Evolutionary conservation across 1,140 invertebrate species (phyloP).

Genomic region (Pogonognathellus flavescens): DNA sequence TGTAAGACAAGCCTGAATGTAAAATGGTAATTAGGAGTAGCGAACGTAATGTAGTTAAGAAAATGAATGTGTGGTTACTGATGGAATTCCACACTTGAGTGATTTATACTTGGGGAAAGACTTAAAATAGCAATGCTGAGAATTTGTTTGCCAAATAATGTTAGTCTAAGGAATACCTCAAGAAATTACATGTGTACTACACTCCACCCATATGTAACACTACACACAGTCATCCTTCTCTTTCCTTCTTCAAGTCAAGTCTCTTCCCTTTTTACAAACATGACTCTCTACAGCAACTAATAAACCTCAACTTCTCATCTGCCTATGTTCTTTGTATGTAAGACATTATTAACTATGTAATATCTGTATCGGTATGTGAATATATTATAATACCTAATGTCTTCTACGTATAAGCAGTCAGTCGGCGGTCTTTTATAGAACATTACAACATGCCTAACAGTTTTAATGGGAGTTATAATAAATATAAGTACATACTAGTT

Average conservation of each 20-base stretch:
- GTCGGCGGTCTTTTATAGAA: too few relatives aligned
- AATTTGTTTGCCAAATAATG: slow-evolving; percentile 66
- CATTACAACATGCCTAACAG: too few relatives aligned
- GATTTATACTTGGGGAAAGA: slow-evolving; percentile 64
- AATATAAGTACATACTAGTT: too few relatives aligned
- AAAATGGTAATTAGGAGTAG: slow-evolving; percentile 63
- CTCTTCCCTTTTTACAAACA: slow-evolving; percentile 16
- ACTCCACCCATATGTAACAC: slow-evolving; percentile 51
- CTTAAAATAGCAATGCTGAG: slow-evolving; percentile 66
- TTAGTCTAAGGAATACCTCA: slow-evolving; percentile 61
- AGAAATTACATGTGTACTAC: slow-evolving; percentile 60
- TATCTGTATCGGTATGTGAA: too few relatives aligned
- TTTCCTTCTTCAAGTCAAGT: not conserved
- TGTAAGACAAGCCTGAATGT: slow-evolving; percentile 59
- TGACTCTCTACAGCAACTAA: not conserved
- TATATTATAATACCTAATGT: too few relatives aligned
- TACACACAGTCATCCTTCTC: slow-evolving; percentile 14
- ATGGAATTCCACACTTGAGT: slow-evolving; percentile 65
- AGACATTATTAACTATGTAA: too few relatives aligned
- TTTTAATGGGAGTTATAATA: too few relatives aligned
- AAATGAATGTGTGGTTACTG: slow-evolving; percentile 64
- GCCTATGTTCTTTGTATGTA: too few relatives aligned
- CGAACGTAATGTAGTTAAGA: slow-evolving; percentile 52
- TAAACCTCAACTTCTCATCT: too few relatives aligned
- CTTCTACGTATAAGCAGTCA: too few relatives aligned